Percentiles rank a stretch among this genome's conserved stretches.
Conservation (phyloP, 2,797 vertebrate species). For the Myioborus miniatus region DNA sequence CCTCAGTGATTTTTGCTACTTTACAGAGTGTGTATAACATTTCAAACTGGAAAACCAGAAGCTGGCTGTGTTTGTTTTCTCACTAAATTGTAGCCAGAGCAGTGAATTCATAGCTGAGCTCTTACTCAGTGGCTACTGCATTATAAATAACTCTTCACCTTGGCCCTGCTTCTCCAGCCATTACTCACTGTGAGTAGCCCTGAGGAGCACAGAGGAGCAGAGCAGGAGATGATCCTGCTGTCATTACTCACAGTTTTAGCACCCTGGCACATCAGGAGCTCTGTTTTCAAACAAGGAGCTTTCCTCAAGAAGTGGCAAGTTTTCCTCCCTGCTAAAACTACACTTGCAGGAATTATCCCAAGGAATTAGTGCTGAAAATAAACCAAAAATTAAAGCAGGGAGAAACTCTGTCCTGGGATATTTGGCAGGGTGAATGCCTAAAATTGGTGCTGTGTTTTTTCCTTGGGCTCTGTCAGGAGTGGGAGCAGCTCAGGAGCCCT, state of each 20-base stretch:
- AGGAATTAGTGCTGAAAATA: not conserved
- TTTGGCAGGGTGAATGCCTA: not conserved
- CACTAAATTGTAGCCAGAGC: constrained; percentile 33
- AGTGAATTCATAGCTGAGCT: constrained; percentile 48
- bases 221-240: not conserved
- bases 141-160: constrained; percentile 61
- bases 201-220: not conserved
- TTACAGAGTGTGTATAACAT: not conserved
- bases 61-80: constrained; percentile 44
- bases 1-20: not conserved
- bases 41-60: not conserved
- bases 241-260: not conserved
- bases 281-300: not conserved
- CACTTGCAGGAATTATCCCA: not conserved
- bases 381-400: not conserved
- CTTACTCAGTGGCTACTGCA: constrained; percentile 50
- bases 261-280: not conserved
- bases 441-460: not conserved
- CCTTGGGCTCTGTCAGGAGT: not conserved
- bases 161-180: constrained; percentile 25
- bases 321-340: not conserved
- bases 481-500: not conserved
- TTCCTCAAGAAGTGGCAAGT: not conserved
- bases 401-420: not conserved
- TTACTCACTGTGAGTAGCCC: constrained; percentile 20